A percentile compares a stretch with the other conserved stretches of the same genome.
phyloP scores from a whole-genome alignment of 1,140 invertebrate species.

The Parasteatoda tepidariorum region DNA sequence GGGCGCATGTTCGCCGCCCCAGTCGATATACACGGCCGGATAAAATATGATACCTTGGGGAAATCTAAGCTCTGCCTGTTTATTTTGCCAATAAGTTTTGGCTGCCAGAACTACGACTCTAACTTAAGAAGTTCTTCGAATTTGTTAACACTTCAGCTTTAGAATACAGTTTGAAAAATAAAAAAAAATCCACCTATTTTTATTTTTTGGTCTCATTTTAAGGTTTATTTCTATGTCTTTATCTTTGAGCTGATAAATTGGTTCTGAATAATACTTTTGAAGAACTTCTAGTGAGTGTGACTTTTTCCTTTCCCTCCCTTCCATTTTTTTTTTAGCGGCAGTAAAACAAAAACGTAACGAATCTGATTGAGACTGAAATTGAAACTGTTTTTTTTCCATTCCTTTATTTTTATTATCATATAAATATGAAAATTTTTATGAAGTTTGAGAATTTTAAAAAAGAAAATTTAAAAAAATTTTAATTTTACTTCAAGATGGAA shows the following conservation, averaged over 20 bases:
- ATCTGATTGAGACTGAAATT: neutral
- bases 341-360: neutral
- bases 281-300: slow-evolving; percentile 15
- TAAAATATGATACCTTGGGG: slow-evolving; percentile 55
- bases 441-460: no score
- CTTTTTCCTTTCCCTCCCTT: neutral
- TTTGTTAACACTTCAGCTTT: slow-evolving; percentile 54
- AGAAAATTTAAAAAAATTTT: no score
- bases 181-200: neutral
- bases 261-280: slow-evolving; percentile 30
- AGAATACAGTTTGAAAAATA: neutral
- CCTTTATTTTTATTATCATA: neutral
- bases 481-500: no score
- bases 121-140: slow-evolving; percentile 53
- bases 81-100: slow-evolving; percentile 56
- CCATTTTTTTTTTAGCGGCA: neutral
- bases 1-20: slow-evolving; percentile 32
- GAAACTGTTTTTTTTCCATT: neutral
- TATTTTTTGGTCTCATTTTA: neutral
- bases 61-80: slow-evolving; percentile 55
- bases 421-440: neutral
- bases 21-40: slow-evolving; percentile 36
- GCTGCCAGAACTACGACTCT: slow-evolving; percentile 19
- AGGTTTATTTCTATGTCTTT: slow-evolving; percentile 50
- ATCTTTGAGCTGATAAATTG: slow-evolving; percentile 26